Evolutionary conservation across 2,888 invertebrate genomes (phyloP).

Genomic region (Diloba caeruleocephala): DNA sequence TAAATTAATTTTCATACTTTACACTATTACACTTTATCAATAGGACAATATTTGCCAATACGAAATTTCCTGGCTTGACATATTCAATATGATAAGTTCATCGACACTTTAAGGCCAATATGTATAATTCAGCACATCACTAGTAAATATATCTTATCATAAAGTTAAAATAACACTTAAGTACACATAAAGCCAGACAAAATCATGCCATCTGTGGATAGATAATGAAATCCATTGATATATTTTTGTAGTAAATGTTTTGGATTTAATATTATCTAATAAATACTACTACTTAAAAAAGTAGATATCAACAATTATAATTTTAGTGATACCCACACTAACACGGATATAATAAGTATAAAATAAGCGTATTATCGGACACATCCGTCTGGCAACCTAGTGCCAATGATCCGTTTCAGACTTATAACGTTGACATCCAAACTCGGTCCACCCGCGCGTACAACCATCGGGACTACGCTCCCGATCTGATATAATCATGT

Average conservation of each 20-base stretch:
- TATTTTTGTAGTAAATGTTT: constrained; percentile 68
- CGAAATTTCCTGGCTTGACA: constrained; percentile 19
- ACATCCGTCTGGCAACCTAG: constrained; percentile 75
- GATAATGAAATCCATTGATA: constrained; percentile 67
- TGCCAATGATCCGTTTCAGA: constrained; percentile 85
- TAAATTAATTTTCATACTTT: too few relatives aligned
- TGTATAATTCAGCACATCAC: constrained; percentile 41
- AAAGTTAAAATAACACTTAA: constrained; percentile 42
- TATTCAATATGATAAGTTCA: constrained; percentile 29
- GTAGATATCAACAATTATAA: constrained; percentile 82
- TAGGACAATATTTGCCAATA: constrained; percentile 22
- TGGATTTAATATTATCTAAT: constrained; percentile 67
- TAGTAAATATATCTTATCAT: constrained; percentile 45
- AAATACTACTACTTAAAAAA: constrained; percentile 79
- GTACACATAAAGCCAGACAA: constrained; percentile 49
- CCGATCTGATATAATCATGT: background rate
- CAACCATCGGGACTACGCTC: constrained; percentile 10
- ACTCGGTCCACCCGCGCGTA: constrained; percentile 44
- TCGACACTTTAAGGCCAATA: constrained; percentile 40
- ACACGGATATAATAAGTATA: constrained; percentile 83
- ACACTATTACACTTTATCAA: too few relatives aligned
- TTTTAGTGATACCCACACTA: constrained; percentile 80
- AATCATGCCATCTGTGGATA: constrained; percentile 53
- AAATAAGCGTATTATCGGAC: constrained; percentile 89
- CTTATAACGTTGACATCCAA: constrained; percentile 77